These are phyloP conservation scores for Porphyrio hochstetteri DNA, from an alignment of 2,113 vertebrate species.

Conservation along the genomic window DNA sequence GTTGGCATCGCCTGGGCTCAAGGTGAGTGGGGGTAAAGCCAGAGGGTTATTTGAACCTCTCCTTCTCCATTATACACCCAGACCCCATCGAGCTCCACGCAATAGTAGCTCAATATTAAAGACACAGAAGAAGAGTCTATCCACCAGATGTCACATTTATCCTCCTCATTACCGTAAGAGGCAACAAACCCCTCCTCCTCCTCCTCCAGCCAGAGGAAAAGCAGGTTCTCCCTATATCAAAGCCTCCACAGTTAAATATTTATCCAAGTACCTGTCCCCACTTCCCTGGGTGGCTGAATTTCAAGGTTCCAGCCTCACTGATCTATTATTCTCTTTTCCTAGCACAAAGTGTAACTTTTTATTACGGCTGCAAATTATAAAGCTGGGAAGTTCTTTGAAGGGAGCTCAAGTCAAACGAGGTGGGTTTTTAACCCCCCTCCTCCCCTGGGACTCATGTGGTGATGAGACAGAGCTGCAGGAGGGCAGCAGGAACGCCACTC, in stretches of 20 bases:
- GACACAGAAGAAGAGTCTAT: neutral
- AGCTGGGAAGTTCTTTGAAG: constrained; percentile 51
- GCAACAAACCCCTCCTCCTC: neutral
- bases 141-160: neutral
- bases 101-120: neutral
- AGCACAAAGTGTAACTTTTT: constrained; percentile 60
- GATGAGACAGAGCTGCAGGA: neutral
- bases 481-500: fast-evolving
- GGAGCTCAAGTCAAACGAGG: constrained; percentile 19
- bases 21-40: neutral
- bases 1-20: neutral
- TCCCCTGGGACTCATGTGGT: fast-evolving
- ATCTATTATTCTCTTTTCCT: constrained; percentile 77
- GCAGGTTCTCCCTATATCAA: constrained; percentile 52
- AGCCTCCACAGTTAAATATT: constrained; percentile 63
- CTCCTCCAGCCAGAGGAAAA: neutral
- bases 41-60: neutral
- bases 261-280: constrained; percentile 37
- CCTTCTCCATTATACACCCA: neutral
- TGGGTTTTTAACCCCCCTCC: neutral
- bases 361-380: constrained; percentile 54
- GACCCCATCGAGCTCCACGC: neutral
- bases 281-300: constrained; percentile 23
- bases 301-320: constrained; percentile 54
- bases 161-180: constrained; percentile 8